A percentile compares a stretch with the other conserved stretches of the same genome.
phyloP scores from a whole-genome alignment of 2,113 vertebrate genomes.

The Leucopsar rothschildi region DNA sequence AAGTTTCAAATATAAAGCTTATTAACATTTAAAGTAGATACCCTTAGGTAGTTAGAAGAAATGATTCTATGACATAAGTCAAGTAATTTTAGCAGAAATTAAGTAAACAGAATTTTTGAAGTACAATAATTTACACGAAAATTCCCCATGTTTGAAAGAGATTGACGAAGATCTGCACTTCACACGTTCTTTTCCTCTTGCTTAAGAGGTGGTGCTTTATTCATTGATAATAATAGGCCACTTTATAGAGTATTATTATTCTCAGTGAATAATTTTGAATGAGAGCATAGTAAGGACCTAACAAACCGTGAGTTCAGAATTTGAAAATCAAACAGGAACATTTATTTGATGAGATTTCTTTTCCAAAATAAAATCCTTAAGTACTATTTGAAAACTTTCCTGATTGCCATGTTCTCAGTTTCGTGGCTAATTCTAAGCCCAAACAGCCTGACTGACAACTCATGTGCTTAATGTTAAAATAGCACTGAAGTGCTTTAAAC shows the following conservation, averaged over 20 bases:
- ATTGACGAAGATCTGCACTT: neutral
- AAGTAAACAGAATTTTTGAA: constrained; percentile 20
- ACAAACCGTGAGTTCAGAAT: neutral
- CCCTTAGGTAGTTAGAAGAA: constrained; percentile 2
- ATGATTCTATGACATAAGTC: constrained; percentile 1
- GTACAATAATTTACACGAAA: constrained; percentile 29
- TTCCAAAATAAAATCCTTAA: neutral
- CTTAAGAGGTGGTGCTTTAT: constrained; percentile 20
- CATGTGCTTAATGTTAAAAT: neutral
- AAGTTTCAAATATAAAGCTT: constrained; percentile 28
- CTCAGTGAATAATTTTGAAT: constrained; percentile 23
- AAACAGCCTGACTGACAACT: neutral
- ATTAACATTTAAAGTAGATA: constrained; percentile 32
- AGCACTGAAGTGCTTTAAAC: neutral
- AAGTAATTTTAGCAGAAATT: constrained; percentile 45
- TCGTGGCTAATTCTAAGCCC: neutral
- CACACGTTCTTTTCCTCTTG: neutral
- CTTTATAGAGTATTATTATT: constrained; percentile 26
- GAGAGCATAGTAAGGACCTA: neutral
- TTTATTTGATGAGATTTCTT: constrained; percentile 23
- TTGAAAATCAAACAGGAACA: neutral
- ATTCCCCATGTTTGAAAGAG: constrained; percentile 1
- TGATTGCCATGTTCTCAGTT: neutral
- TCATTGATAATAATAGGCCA: constrained; percentile 32
- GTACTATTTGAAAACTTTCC: neutral